Evolutionary conservation across 2,797 vertebrate genomes (phyloP), one percentile per base, ranked within the genome.

Genomic region (Enteromius unitaeniatus): DNA sequence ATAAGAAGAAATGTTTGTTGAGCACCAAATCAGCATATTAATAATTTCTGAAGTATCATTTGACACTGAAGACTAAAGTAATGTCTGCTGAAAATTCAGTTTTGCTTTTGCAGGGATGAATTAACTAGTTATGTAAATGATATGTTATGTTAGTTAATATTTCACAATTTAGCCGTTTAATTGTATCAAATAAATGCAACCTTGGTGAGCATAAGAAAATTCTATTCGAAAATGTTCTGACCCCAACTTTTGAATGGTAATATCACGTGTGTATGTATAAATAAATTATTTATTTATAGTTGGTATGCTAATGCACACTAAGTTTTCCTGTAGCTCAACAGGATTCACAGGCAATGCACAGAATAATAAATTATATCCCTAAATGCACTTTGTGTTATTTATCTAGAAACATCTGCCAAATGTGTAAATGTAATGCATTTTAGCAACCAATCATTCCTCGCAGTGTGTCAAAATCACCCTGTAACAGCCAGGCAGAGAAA

Each of bases 401-500:
- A 37, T n/a, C 26, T 77, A 28, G 40, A 55, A 77, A 60, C n/a
- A 26, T 77, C 37, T 77, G 37, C n/a, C 31, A 68, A 68, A 68
- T 53, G 28, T 26, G 42, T 37, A 26, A 53, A 51, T 68, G 13
- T 68, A 55, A 45, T 28, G 17, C 64, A 70, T 78, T 72, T 40
- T 55, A 64, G 53, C n/a, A 62, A 72, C 53, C 65, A 55, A 64
- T 69, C 51, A 31, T 72, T 72, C 67, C 31, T 84, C 42, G 51
- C 62, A 70, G 21, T 84, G 37, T 81, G 74, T 83, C 74, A 77
- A 34, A 75, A 70, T 42, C 67, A 68, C 65, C 40, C 40, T 60
- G 26, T 62, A 26, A 62, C 53, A 70, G 26, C 64, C n/a, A 77
- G 19, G 49, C 64, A 83, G 14, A 58, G 34, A 67, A 79, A 60